phyloP scores from a whole-genome alignment of 2,113 vertebrate genomes.

The Apeltes quadracus region DNA sequence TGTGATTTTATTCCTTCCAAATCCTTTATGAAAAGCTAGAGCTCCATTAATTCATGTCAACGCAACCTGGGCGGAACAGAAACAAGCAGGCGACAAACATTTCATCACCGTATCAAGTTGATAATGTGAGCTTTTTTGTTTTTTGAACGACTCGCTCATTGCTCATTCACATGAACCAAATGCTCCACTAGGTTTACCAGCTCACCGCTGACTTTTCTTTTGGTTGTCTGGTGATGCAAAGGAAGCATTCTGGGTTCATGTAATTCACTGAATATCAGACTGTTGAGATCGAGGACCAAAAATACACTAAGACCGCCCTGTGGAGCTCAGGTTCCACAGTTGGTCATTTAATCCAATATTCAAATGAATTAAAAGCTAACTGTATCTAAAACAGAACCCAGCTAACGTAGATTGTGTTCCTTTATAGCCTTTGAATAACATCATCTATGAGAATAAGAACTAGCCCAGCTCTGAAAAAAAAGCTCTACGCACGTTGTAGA shows the following conservation, averaged over 20 bases:
- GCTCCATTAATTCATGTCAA: slow-evolving; percentile 11
- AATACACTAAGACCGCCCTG: not conserved
- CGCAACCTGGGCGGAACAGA: not conserved
- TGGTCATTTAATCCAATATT: not conserved
- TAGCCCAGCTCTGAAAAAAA: not conserved
- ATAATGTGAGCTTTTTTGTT: not conserved
- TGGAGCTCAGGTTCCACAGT: not conserved
- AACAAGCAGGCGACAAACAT: not conserved
- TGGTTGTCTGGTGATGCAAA: not conserved
- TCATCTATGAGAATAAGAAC: not conserved
- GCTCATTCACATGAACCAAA: not conserved
- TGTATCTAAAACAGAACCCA: not conserved
- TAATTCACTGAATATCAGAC: not conserved
- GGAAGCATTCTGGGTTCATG: not conserved
- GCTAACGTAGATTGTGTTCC: not conserved
- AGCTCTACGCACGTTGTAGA: not conserved
- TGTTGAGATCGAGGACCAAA: not conserved
- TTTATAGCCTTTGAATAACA: not conserved
- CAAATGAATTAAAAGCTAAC: not conserved
- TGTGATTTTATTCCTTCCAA: not conserved
- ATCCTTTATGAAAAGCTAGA: not conserved
- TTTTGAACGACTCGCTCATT: too few relatives aligned
- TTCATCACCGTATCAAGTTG: not conserved
- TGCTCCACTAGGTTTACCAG: not conserved
- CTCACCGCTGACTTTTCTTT: not conserved